Percentiles rank a stretch among this genome's conserved stretches.
These are phyloP conservation scores for Paragorgia papillata DNA, from an alignment of 92 coral and sea anemone genomes.

Conservation along the genomic window DNA sequence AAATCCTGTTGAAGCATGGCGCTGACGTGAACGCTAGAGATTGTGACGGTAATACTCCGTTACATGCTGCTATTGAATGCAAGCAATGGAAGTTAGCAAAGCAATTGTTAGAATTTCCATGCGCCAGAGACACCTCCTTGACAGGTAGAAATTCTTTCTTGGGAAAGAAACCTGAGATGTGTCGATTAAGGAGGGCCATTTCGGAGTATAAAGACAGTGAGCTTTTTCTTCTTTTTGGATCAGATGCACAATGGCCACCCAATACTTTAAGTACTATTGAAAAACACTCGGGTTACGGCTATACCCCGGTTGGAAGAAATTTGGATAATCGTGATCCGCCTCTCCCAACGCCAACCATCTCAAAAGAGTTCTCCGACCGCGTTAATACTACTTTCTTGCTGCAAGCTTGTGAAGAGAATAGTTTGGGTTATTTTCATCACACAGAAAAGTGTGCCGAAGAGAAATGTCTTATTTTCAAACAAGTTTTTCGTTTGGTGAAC, in stretches of 20 bases:
- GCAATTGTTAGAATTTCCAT: too few relatives aligned
- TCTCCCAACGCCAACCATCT: background rate
- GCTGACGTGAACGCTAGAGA: slow-evolving; percentile 50
- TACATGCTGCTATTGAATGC: slow-evolving; percentile 35
- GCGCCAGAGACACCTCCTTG: too few relatives aligned
- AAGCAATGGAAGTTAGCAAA: slow-evolving; percentile 29
- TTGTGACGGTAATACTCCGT: slow-evolving; percentile 46
- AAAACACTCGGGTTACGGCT: too few relatives aligned
- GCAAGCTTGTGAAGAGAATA: slow-evolving; percentile 23
- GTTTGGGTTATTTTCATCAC: slow-evolving; percentile 39
- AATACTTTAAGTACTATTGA: too few relatives aligned
- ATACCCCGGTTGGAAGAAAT: too few relatives aligned
- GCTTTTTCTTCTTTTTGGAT: too few relatives aligned
- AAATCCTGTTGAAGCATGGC: slow-evolving; percentile 56
- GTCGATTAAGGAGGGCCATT: too few relatives aligned
- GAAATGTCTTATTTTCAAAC: slow-evolving; percentile 33
- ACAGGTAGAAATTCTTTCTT: too few relatives aligned
- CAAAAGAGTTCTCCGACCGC: background rate
- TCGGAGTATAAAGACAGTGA: too few relatives aligned
- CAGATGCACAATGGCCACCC: too few relatives aligned
- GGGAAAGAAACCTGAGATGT: too few relatives aligned
- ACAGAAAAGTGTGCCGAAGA: slow-evolving; percentile 30
- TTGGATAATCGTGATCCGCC: too few relatives aligned
- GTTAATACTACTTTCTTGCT: background rate
- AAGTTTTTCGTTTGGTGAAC: slow-evolving; percentile 27